phyloP scores from a whole-genome alignment of 1,140 invertebrate genomes.

The Eriosoma lanigerum region DNA sequence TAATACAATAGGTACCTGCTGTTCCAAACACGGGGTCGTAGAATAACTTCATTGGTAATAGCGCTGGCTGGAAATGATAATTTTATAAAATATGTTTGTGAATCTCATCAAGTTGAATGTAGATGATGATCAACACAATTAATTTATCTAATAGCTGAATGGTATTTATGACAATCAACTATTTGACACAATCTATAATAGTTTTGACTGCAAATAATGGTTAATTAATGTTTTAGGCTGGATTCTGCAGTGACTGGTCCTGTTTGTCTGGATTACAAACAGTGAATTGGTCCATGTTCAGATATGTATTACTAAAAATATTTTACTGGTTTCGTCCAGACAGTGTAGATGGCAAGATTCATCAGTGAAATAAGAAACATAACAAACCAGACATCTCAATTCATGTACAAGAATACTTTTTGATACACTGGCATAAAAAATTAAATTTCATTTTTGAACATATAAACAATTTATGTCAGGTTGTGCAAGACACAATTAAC shows the following conservation, averaged over 20 bases:
- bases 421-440: conserved; percentile 8
- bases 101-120: not conserved
- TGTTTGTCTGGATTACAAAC: conserved; percentile 10
- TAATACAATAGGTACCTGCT: conserved; percentile 6
- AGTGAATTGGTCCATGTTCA: not conserved
- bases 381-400: not conserved
- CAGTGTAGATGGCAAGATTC: not conserved
- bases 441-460: conserved; percentile 1
- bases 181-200: not conserved
- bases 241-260: not conserved
- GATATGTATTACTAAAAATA: conserved; percentile 2
- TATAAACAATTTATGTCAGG: conserved; percentile 36
- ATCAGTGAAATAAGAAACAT: not conserved
- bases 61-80: not conserved
- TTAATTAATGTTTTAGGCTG: not conserved
- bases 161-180: conserved; percentile 30
- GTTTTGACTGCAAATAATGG: not conserved
- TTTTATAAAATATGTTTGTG: not conserved
- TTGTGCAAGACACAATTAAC: conserved; percentile 34
- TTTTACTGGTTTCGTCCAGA: conserved; percentile 1
- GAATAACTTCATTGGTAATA: conserved; percentile 2
- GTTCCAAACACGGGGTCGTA: not conserved
- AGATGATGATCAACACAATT: not conserved
- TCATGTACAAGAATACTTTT: conserved; percentile 30
- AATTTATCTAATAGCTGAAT: too few relatives aligned